Conservation (phyloP, 2,888 invertebrate genomes). For the Agelastica alni region DNA sequence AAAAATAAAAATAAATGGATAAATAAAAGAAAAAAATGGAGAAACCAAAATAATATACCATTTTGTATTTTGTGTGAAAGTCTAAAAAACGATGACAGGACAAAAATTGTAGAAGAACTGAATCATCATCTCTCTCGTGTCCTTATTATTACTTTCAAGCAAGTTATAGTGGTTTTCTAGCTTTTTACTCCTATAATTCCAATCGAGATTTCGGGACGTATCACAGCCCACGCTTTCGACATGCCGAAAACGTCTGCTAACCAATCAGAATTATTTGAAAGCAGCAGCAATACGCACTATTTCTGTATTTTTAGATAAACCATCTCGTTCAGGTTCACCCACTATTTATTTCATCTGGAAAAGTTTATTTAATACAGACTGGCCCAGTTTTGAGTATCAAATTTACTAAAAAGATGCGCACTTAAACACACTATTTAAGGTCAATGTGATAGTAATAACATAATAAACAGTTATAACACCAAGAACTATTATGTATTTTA, state of each 20-base stretch:
- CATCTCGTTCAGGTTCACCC: constrained; percentile 27
- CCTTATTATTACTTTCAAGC: constrained; percentile 40
- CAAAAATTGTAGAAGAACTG: constrained; percentile 34
- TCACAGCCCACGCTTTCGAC: constrained; percentile 38
- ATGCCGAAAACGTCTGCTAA: constrained; percentile 27
- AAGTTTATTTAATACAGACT: constrained; percentile 16
- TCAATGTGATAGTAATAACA: too few relatives aligned
- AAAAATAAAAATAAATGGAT: not conserved
- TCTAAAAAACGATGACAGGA: constrained; percentile 13
- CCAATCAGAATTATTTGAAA: constrained; percentile 41
- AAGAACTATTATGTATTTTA: too few relatives aligned
- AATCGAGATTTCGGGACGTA: constrained; percentile 45
- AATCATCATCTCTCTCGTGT: constrained; percentile 23
- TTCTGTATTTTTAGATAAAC: constrained; percentile 42
- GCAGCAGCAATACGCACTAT: constrained; percentile 46
- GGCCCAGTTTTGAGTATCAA: too few relatives aligned
- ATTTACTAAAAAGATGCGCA: too few relatives aligned
- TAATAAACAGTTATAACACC: too few relatives aligned
- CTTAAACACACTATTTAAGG: too few relatives aligned
- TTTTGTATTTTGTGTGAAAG: constrained; percentile 16
- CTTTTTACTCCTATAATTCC: constrained; percentile 43
- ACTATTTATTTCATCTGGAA: constrained; percentile 30
- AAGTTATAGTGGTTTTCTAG: constrained; percentile 54
- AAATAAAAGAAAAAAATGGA: not conserved
- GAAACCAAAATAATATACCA: constrained; percentile 21